Conservation (phyloP, 2,797 vertebrate genomes). For the Melanotaenia trifasciata region DNA sequence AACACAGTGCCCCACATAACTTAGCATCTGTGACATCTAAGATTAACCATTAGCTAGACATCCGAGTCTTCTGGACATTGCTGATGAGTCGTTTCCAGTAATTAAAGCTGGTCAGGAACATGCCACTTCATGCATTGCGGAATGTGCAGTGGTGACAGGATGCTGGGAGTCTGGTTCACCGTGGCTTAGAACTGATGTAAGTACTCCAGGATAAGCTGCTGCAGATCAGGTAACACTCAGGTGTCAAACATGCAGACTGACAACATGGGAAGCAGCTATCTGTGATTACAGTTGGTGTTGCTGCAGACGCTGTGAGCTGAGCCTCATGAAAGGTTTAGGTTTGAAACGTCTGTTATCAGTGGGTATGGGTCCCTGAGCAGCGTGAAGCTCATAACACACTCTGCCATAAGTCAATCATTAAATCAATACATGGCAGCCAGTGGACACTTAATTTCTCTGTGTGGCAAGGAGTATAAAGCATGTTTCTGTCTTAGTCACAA, state of each 20-base stretch:
- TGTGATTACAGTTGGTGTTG: constrained; percentile 1
- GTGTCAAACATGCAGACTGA: constrained; percentile 31
- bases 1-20: constrained; percentile 14
- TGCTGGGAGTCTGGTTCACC: constrained; percentile 16
- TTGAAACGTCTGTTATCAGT: constrained; percentile 37
- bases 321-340: constrained; percentile 6
- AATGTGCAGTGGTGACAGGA: constrained; percentile 62
- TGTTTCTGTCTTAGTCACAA: constrained; percentile 12
- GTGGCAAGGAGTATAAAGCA: constrained; percentile 38
- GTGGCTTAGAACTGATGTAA: constrained; percentile 18
- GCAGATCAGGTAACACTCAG: constrained; percentile 24
- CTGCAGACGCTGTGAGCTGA: background rate
- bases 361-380: constrained; percentile 42
- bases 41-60: constrained; percentile 54
- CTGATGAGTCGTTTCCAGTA: constrained; percentile 52
- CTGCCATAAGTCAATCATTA: constrained; percentile 49
- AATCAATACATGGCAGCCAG: constrained; percentile 54
- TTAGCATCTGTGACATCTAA: constrained; percentile 46
- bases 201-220: constrained; percentile 16
- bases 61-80: constrained; percentile 40
- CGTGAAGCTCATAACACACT: constrained; percentile 35
- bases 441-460: constrained; percentile 44
- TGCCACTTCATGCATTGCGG: constrained; percentile 6
- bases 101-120: constrained; percentile 40
- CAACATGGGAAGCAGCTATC: constrained; percentile 23